Percentiles rank a stretch among this genome's conserved stretches.
phyloP scores from a whole-genome alignment of 2,888 invertebrate genomes.

The Noctua janthe region DNA sequence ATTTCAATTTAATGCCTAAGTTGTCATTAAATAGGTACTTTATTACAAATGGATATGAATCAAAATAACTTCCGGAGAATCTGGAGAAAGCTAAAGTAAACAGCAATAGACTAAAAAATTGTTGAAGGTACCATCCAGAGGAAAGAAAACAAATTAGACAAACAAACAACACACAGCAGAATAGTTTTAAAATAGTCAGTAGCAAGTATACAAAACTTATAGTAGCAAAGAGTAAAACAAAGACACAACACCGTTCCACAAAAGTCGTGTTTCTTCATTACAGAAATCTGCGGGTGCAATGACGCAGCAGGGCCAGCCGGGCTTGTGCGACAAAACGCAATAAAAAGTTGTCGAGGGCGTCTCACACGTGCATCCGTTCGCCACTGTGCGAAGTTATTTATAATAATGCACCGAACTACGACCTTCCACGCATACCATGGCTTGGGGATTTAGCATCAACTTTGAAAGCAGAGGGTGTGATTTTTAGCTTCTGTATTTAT shows the following conservation, averaged over 20 bases:
- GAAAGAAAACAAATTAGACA: background rate
- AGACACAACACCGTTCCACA: constrained; percentile 53
- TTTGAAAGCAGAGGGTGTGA: constrained; percentile 9
- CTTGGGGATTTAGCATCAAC: constrained; percentile 42
- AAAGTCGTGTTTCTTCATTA: constrained; percentile 66
- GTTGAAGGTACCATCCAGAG: background rate
- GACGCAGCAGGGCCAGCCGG: constrained; percentile 47
- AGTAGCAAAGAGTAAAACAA: constrained; percentile 57
- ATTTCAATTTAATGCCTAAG: background rate
- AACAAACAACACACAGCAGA: background rate
- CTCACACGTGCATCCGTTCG: constrained; percentile 89
- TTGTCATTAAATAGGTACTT: background rate
- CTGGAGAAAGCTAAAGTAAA: background rate
- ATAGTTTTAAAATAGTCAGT: background rate
- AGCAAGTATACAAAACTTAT: background rate
- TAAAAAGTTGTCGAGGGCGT: constrained; percentile 83
- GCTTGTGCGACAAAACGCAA: constrained; percentile 73
- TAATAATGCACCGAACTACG: constrained; percentile 67
- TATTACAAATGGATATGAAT: constrained; percentile 2
- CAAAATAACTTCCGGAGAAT: background rate
- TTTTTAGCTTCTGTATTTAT: constrained; percentile 20
- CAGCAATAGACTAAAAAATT: background rate
- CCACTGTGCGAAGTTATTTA: constrained; percentile 87
- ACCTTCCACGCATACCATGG: constrained; percentile 51
- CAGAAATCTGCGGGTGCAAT: constrained; percentile 74